Base-by-base conservation (phyloP, 2,888 invertebrate genomes). In the Nymphalis polychloros region DNA sequence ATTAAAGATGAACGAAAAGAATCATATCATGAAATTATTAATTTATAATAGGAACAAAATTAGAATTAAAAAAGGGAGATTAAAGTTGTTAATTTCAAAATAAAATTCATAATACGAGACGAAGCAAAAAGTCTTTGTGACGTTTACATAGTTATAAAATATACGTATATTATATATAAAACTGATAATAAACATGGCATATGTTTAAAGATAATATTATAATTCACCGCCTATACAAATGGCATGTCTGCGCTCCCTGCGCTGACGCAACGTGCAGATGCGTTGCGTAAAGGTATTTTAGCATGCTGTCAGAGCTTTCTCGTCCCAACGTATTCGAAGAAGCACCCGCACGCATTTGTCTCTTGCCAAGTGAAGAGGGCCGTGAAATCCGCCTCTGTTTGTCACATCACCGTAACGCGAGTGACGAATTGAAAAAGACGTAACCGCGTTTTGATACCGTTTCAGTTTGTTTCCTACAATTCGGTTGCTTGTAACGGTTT, bases 301-400 rank as follows among this genome's bases (percentile, higher is more conserved):
- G 88, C 90, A 91, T 91, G 87, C 90, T 81, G 85, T 77, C 81
- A 80, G 83, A 89, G 90, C 90, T 91, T 90, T 91, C 90, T 88
- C 88, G 83, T n/a, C 75, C 82, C 83, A 81, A 78, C 80, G 76
- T 76, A 80, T 83, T 81, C 80, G 80, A 75, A 77, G 84, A 82
- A 82, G 88, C 87, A 88, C 89, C 89, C 87, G 86, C 73, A 71
- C 70, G 78, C 84, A 81, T 87, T 88, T 87, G 86, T 87, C 78
- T 75, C 73, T 75, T 71, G 53, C 48, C 71, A 68, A 69, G 59
- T 52, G 65, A 64, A 68, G 68, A 68, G 67, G 82, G 82, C 86
- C 89, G 86, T 89, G 85, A 80, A 90, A 89, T 89, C 77, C 84
- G 85, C 84, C 80, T 83, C 76, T 78, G 79, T 83, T 84, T 83